These are phyloP conservation scores for Pseudanteris insignis DNA, from an alignment of 2,888 invertebrate species.

Conservation along the genomic window DNA sequence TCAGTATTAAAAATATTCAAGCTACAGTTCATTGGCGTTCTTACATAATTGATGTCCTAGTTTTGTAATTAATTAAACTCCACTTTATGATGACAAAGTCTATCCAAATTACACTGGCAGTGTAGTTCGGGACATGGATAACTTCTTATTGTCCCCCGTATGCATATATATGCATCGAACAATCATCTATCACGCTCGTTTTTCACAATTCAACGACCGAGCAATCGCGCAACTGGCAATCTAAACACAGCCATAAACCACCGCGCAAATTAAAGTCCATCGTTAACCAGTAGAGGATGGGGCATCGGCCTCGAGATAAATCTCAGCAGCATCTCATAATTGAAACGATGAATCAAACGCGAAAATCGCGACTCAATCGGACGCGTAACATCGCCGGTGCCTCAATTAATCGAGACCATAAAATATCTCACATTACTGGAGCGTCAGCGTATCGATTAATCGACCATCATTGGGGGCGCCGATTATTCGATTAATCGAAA, in stretches of 20 bases:
- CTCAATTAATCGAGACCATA: constrained; percentile 26
- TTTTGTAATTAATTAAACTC: too few relatives aligned
- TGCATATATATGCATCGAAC: too few relatives aligned
- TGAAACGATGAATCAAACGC: constrained; percentile 28
- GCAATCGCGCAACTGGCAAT: too few relatives aligned
- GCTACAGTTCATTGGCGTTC: too few relatives aligned
- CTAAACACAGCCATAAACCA: constrained; percentile 8
- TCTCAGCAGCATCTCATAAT: constrained; percentile 24
- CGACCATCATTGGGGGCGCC: constrained; percentile 13
- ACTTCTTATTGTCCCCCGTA: too few relatives aligned
- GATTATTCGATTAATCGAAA: constrained; percentile 36
- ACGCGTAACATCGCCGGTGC: constrained; percentile 18
- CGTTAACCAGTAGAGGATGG: constrained; percentile 1
- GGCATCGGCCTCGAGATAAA: constrained; percentile 20
- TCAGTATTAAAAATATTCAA: too few relatives aligned
- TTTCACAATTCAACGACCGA: too few relatives aligned
- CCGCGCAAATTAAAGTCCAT: constrained; percentile 8
- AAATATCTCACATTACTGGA: constrained; percentile 17
- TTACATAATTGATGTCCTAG: too few relatives aligned
- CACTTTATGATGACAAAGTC: too few relatives aligned
- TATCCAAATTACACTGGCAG: too few relatives aligned
- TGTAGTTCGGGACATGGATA: too few relatives aligned
- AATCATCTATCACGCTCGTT: too few relatives aligned
- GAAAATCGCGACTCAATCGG: constrained; percentile 28
- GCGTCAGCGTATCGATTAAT: constrained; percentile 30